These are phyloP conservation scores for Orcinus orca DNA, from an alignment of 2,113 vertebrate species.

Conservation along the genomic window DNA sequence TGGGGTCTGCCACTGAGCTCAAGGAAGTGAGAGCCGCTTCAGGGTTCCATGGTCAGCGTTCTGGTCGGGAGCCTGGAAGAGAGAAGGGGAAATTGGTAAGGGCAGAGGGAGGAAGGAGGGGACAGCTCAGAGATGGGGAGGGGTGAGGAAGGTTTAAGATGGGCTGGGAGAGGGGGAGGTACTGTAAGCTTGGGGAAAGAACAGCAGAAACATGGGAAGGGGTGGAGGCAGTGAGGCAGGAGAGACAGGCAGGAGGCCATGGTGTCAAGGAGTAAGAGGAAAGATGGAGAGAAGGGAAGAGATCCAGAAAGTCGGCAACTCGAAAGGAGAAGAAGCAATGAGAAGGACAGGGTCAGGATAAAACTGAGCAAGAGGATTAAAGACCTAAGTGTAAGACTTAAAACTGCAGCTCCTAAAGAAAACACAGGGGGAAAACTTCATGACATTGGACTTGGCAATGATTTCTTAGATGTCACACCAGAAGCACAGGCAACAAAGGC, in stretches of 20 bases:
- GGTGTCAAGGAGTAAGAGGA: neutral
- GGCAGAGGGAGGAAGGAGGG: neutral
- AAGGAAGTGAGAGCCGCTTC: constrained; percentile 40
- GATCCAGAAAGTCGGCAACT: neutral
- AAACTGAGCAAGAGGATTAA: neutral
- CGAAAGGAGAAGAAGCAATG: neutral
- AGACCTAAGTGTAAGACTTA: neutral
- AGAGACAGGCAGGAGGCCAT: neutral
- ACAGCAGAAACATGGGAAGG: neutral
- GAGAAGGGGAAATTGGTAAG: neutral
- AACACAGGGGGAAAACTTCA: neutral
- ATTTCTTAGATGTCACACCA: neutral
- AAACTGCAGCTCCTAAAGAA: neutral
- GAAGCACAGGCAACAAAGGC: neutral
- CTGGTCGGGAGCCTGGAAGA: constrained; percentile 57
- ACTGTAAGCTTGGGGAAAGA: neutral
- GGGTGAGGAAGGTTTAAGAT: neutral
- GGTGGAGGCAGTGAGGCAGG: fast-evolving
- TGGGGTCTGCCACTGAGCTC: constrained; percentile 56
- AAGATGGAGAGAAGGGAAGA: neutral
- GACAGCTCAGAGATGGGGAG: neutral
- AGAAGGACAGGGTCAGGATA: neutral
- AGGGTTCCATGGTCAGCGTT: constrained; percentile 64
- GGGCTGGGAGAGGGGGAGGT: neutral
- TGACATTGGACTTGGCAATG: neutral